These are phyloP conservation scores for Dasysyrphus tricinctus DNA, from an alignment of 2,888 invertebrate species.

Conservation along the genomic window DNA sequence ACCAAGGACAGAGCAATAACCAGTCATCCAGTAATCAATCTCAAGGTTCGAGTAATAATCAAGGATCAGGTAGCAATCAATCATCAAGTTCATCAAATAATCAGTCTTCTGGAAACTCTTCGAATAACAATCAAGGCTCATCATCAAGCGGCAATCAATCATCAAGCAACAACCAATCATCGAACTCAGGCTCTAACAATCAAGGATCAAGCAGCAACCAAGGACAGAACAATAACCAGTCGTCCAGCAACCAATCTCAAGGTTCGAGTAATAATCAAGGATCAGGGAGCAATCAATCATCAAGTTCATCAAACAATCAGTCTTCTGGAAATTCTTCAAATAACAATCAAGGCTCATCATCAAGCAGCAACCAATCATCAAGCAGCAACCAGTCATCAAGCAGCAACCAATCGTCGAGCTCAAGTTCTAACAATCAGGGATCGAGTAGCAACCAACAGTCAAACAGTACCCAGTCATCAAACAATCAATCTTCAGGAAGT, in stretches of 20 bases:
- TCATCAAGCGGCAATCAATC: conserved; percentile 58
- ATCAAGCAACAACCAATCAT: conserved; percentile 17
- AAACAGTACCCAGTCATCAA: conserved; percentile 61
- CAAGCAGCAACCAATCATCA: conserved; percentile 66
- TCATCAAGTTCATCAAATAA: conserved; percentile 38
- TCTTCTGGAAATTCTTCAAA: conserved; percentile 42
- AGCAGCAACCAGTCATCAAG: conserved; percentile 46
- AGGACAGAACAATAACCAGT: conserved; percentile 29
- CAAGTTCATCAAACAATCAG: conserved; percentile 50
- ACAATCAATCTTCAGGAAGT: conserved; percentile 58
- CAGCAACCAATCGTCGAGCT: conserved; percentile 9
- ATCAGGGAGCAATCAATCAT: background rate
- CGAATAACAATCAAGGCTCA: conserved; percentile 62
- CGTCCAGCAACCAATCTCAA: conserved; percentile 35
- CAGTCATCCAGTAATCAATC: conserved; percentile 36
- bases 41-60: conserved; percentile 32
- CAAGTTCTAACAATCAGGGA: conserved; percentile 30
- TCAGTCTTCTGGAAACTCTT: conserved; percentile 48
- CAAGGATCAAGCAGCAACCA: conserved; percentile 30
- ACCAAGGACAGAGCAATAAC: conserved; percentile 24
- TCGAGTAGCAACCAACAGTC: conserved; percentile 44
- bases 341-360: conserved; percentile 65
- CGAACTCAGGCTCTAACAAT: background rate
- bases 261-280: conserved; percentile 45
- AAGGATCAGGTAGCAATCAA: conserved; percentile 16